Evolutionary conservation across 2,888 invertebrate genomes (phyloP).

Genomic region (Atherix ibis): DNA sequence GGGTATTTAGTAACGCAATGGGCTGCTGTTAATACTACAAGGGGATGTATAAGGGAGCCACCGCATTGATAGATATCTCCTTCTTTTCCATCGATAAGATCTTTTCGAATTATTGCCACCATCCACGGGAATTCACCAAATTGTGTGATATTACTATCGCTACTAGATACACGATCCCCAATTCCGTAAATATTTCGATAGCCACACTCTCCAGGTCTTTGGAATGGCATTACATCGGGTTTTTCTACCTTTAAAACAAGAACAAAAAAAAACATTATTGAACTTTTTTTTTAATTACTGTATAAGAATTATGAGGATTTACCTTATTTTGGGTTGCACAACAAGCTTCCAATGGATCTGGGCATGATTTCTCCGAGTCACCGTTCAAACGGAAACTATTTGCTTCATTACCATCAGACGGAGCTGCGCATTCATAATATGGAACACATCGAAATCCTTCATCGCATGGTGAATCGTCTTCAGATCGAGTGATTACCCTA

Average conservation of each 20-base stretch:
- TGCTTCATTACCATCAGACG: slow-evolving; percentile 43
- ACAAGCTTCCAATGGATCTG: slow-evolving; percentile 20
- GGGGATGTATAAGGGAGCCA: slow-evolving; percentile 24
- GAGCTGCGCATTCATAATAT: slow-evolving; percentile 59
- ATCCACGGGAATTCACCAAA: slow-evolving; percentile 35
- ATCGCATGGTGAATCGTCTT: slow-evolving; percentile 53
- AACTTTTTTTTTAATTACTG: slow-evolving; percentile 4
- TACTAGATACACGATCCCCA: slow-evolving; percentile 49
- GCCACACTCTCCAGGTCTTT: slow-evolving; percentile 42
- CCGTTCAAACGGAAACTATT: slow-evolving; percentile 56
- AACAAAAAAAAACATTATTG: background rate
- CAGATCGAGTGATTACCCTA: slow-evolving; percentile 63
- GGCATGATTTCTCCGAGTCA: slow-evolving; percentile 9
- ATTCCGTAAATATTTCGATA: slow-evolving; percentile 56
- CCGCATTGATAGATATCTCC: slow-evolving; percentile 35
- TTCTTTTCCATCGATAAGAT: slow-evolving; percentile 12
- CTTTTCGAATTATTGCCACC: slow-evolving; percentile 34
- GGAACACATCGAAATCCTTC: slow-evolving; percentile 57
- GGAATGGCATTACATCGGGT: slow-evolving; percentile 22
- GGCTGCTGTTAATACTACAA: slow-evolving; percentile 62
- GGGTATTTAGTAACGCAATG: slow-evolving; percentile 44
- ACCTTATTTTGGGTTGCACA: slow-evolving; percentile 22
- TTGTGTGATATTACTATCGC: slow-evolving; percentile 48
- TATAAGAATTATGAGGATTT: slow-evolving; percentile 4
- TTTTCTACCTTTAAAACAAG: slow-evolving; percentile 17